These are phyloP conservation scores for Myopa testacea DNA, from an alignment of 2,888 invertebrate genomes.

Conservation along the genomic window DNA sequence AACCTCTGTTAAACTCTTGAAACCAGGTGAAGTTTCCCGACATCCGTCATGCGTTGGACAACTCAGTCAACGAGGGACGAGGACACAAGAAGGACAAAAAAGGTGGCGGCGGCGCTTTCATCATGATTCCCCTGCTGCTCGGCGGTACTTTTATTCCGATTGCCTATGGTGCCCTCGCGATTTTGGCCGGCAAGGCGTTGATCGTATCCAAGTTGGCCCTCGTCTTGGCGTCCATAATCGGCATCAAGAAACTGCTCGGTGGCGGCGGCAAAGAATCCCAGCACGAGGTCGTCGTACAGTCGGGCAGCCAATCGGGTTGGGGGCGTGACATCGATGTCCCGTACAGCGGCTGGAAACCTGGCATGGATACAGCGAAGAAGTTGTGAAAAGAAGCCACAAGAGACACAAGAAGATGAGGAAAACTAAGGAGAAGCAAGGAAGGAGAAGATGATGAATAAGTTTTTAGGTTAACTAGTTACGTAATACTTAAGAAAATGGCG, in stretches of 20 bases:
- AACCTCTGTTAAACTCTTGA: slow-evolving; percentile 45
- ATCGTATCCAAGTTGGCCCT: slow-evolving; percentile 87
- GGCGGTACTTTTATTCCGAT: slow-evolving; percentile 85
- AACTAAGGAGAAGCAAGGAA: too few relatives aligned
- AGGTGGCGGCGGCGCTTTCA: slow-evolving; percentile 74
- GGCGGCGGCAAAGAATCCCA: slow-evolving; percentile 74
- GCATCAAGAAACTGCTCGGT: slow-evolving; percentile 83
- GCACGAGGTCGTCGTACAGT: slow-evolving; percentile 79
- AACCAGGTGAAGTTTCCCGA: slow-evolving; percentile 80
- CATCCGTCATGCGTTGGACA: slow-evolving; percentile 74
- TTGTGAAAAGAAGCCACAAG: slow-evolving; percentile 48
- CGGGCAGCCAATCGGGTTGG: slow-evolving; percentile 80
- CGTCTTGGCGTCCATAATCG: slow-evolving; percentile 85
- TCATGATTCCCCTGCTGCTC: slow-evolving; percentile 83
- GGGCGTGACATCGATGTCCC: slow-evolving; percentile 76
- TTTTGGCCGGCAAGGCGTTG: slow-evolving; percentile 86
- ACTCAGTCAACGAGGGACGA: slow-evolving; percentile 73
- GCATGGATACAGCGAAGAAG: slow-evolving; percentile 58
- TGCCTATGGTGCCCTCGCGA: slow-evolving; percentile 83
- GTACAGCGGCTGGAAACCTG: slow-evolving; percentile 71
- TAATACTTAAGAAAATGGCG: not conserved
- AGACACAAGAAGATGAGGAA: not conserved
- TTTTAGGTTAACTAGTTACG: slow-evolving; percentile 2
- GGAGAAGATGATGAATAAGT: too few relatives aligned
- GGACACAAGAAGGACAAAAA: slow-evolving; percentile 77